Conservation (phyloP, 2,113 vertebrate genomes). For the Albula goreensis region DNA sequence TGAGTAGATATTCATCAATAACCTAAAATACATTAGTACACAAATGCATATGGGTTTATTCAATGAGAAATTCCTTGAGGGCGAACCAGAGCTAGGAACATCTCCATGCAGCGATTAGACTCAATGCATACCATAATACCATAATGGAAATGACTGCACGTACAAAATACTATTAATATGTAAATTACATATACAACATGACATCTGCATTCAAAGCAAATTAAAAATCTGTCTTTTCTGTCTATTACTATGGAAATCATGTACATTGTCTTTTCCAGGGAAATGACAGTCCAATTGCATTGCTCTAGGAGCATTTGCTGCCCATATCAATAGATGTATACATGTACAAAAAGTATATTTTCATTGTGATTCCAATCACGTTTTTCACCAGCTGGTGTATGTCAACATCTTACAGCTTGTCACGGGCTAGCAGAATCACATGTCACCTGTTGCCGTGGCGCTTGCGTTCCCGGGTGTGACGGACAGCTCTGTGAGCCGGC, state of each 20-base stretch:
- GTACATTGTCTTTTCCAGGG: background rate
- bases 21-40: background rate
- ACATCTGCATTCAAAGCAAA: background rate
- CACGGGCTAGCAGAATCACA: background rate
- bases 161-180: constrained; percentile 16
- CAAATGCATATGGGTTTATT: background rate
- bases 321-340: background rate
- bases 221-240: background rate
- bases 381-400: background rate
- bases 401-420: background rate
- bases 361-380: no score
- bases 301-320: background rate
- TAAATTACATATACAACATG: background rate
- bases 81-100: background rate
- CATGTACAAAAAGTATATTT: no score
- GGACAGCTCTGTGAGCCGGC: constrained; percentile 32
- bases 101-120: background rate
- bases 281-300: background rate
- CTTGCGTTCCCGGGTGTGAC: background rate
- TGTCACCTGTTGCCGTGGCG: background rate
- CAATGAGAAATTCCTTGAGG: background rate
- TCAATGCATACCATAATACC: constrained; percentile 6
- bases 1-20: background rate
- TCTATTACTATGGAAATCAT: background rate
- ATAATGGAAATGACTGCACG: background rate